phyloP scores from a whole-genome alignment of 2,888 invertebrate species.

The Brenthis daphne region DNA sequence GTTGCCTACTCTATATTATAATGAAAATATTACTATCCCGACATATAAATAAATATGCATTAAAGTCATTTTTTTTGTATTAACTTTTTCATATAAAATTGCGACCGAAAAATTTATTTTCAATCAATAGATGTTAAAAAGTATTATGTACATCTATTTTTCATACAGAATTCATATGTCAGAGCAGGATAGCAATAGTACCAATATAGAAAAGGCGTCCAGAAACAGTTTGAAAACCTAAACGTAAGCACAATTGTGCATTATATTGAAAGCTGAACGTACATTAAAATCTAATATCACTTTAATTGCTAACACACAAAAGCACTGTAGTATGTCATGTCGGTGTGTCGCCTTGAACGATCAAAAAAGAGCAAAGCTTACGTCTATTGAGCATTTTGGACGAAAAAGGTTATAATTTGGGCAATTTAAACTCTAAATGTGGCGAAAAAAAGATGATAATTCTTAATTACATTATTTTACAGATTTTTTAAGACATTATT shows the following conservation, averaged over 20 bases:
- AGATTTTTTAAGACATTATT: too few species aligned
- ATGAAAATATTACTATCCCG: background rate
- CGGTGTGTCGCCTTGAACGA: constrained; percentile 22
- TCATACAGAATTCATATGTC: too few species aligned
- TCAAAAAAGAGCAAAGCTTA: background rate
- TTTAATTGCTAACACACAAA: constrained; percentile 52
- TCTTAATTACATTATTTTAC: too few species aligned
- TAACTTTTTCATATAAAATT: background rate
- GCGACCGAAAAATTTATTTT: background rate
- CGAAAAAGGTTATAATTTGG: background rate
- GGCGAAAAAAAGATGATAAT: too few species aligned
- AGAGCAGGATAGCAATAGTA: background rate
- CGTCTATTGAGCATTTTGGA: constrained; percentile 24
- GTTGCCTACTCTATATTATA: background rate
- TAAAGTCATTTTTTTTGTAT: too few species aligned
- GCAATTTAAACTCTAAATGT: background rate
- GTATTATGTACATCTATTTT: too few species aligned
- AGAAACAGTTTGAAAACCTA: constrained; percentile 3
- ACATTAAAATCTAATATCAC: constrained; percentile 63
- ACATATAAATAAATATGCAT: background rate
- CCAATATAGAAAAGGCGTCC: constrained; percentile 4
- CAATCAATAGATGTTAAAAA: too few species aligned
- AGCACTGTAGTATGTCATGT: constrained; percentile 48
- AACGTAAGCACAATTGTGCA: constrained; percentile 27
- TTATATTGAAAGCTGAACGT: constrained; percentile 33